phyloP scores from a whole-genome alignment of 2,797 vertebrate genomes.

The Botia almorhae region DNA sequence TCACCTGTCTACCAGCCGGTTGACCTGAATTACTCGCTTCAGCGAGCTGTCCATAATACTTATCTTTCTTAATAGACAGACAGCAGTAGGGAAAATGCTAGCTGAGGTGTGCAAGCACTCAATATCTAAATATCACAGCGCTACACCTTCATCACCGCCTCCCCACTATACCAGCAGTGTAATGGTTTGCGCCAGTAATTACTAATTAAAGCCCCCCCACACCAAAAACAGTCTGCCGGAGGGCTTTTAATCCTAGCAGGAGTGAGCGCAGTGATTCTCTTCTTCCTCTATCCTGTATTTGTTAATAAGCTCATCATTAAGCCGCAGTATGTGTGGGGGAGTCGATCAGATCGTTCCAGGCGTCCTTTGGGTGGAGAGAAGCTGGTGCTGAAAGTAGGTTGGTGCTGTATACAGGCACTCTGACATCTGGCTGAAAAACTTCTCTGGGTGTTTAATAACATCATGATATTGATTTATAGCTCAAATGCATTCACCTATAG shows the following conservation, averaged over 20 bases:
- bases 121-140: conserved; percentile 57
- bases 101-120: conserved; percentile 54
- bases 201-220: conserved; percentile 65
- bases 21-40: conserved; percentile 70
- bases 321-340: conserved; percentile 50
- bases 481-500: not conserved
- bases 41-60: conserved; percentile 62
- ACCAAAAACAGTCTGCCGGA: conserved; percentile 62
- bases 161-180: conserved; percentile 48
- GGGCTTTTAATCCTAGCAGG: conserved; percentile 58
- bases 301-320: conserved; percentile 73
- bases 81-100: conserved; percentile 61
- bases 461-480: conserved; percentile 17
- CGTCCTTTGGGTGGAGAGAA: conserved; percentile 61
- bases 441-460: conserved; percentile 10
- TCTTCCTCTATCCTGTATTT: conserved; percentile 55
- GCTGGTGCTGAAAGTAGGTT: conserved; percentile 24
- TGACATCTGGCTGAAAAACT: conserved; percentile 3
- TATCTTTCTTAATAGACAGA: conserved; percentile 59
- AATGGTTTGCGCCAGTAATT: conserved; percentile 68
- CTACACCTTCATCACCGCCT: conserved; percentile 27
- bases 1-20: conserved; percentile 59
- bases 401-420: not conserved
- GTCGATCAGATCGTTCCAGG: conserved; percentile 73
- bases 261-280: conserved; percentile 23